Evolutionary conservation across 2,888 invertebrate species (phyloP).

Genomic region (Phasia obesa): DNA sequence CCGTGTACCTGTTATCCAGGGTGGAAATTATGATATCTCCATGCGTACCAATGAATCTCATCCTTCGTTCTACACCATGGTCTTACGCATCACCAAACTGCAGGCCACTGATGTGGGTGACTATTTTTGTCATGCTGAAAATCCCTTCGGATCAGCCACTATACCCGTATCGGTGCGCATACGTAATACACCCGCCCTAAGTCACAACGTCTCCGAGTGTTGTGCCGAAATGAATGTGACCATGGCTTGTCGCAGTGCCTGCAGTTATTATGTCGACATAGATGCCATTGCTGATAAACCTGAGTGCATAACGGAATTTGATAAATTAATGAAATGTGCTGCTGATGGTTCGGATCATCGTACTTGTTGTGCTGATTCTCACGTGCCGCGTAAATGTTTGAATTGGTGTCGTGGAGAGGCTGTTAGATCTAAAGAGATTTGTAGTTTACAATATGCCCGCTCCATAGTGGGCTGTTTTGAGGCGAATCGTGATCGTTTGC

Average conservation of each 20-base stretch:
- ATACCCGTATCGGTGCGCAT: conserved; percentile 89
- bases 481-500: conserved; percentile 89
- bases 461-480: conserved; percentile 92
- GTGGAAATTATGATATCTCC: conserved; percentile 88
- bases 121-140: conserved; percentile 93
- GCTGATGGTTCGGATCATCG: conserved; percentile 92
- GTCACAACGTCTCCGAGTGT: conserved; percentile 89
- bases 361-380: conserved; percentile 90
- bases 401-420: conserved; percentile 93
- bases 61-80: conserved; percentile 88
- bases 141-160: conserved; percentile 89
- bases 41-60: conserved; percentile 85
- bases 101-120: conserved; percentile 89
- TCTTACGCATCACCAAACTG: conserved; percentile 88
- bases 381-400: conserved; percentile 91
- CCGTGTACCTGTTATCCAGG: conserved; percentile 89
- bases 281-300: conserved; percentile 91
- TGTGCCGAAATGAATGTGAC: conserved; percentile 92
- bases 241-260: conserved; percentile 90
- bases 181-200: conserved; percentile 85
- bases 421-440: conserved; percentile 85
- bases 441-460: conserved; percentile 88
- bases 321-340: conserved; percentile 93
- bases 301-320: conserved; percentile 91
- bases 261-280: conserved; percentile 91